Base-by-base conservation (phyloP, 1,140 invertebrate species). In the Drosophila kohkoa region DNA sequence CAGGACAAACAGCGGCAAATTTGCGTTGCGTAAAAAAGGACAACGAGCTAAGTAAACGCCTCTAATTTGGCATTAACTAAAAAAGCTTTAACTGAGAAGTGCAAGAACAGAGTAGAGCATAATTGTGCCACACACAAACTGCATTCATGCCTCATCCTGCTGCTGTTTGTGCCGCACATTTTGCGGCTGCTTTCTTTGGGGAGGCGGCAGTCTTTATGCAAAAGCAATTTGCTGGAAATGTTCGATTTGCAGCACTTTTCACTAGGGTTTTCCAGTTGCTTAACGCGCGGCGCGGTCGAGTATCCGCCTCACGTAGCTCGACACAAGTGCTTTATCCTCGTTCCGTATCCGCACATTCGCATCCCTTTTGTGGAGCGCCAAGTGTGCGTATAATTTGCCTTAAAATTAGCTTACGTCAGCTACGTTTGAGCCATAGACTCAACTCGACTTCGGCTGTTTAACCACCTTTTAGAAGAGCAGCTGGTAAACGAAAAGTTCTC, bases 201-300 rank as follows among this genome's bases (percentile, higher is more conserved):
- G 58, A 16, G 35, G 71, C 74, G 68, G 49, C 76, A 45, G 79
- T 77, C 79, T 90, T 90, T 90, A 90, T 90, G 87, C 87, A 81
- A 90, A 86, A 69, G 86, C 87, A 90, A 90, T 90, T 90, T 90
- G 79, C 79, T 90, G 86, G 86, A 90, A 90, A 90, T 78, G 79
- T 90, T 90, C 86, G 86, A 90, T 90, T 80, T 78, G 70, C 54
- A 13, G 25, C 52, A 64, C 41, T 55, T 55, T 76, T 20, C 11
- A 64, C 71, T 64, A 8, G 72, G 65, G 74, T 2, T 69, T 54
- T 68, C 59, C 74, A 59, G 79, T 51, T 81, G 75, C 72, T 71
- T 75, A 66, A 45, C 72, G 43, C 48, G 71, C 76, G 64, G 43
- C 48, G 71, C 76, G 64, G 65, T 65, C 65, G 76, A 68, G 78